Evolutionary conservation across 2,113 vertebrate genomes (phyloP).

Genomic region (Chiloscyllium plagiosum): DNA sequence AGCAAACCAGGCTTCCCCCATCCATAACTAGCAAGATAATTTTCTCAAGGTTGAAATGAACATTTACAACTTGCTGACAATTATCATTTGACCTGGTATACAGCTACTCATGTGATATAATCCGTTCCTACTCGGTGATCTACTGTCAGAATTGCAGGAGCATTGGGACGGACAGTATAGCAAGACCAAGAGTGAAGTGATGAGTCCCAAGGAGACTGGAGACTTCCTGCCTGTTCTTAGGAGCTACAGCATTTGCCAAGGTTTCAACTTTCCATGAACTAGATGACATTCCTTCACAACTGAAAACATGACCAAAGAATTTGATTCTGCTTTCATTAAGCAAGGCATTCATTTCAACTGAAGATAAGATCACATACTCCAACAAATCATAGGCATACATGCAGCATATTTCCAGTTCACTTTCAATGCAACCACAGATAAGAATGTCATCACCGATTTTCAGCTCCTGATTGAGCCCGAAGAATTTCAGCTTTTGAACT

Average conservation of each 20-base stretch:
- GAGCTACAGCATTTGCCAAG: neutral
- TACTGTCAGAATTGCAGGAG: neutral
- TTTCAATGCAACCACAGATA: neutral
- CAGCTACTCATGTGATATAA: neutral
- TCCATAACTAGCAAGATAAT: neutral
- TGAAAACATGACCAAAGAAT: neutral
- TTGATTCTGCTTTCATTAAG: neutral
- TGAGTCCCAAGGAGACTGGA: neutral
- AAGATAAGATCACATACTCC: neutral
- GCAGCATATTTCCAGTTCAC: neutral
- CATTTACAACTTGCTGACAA: neutral
- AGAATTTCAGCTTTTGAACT: neutral
- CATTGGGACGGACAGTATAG: neutral
- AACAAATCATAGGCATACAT: neutral
- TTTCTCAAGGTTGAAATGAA: neutral
- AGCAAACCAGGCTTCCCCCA: neutral
- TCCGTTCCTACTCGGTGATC: neutral
- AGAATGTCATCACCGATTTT: neutral
- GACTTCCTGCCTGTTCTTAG: neutral
- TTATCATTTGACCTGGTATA: neutral
- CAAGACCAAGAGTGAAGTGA: neutral
- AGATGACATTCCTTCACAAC: neutral
- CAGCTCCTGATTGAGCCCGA: too few species aligned
- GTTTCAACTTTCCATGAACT: neutral
- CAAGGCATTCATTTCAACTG: neutral